Base-by-base conservation (phyloP, 2,888 invertebrate genomes). In the Chelonus formosanus region DNA sequence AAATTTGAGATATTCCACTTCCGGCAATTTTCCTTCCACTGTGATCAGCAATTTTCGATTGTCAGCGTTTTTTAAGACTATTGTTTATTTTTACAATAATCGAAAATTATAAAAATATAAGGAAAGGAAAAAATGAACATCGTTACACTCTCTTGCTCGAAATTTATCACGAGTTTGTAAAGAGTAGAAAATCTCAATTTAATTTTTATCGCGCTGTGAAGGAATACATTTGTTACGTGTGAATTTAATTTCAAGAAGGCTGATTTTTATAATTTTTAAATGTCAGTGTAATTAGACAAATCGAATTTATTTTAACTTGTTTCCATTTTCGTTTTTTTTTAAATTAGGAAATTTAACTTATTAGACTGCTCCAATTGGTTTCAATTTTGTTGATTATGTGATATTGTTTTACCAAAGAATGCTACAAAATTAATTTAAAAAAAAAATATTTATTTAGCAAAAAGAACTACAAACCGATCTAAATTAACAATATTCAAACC, bases 371-470 rank as follows among this genome's bases (percentile, higher is more conserved):
- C 40, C 40, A 40, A 40, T 40, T 40, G 40, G 40, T 40, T 5
- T 40, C 40, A 40, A 40, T 73, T 72, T 78, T 76, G 74, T 79
- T 79, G 76, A 77, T 78, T 75, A 81, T 84, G 84, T 84, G 84
- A 84, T 84, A 84, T 82, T 79, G 77, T 80, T 76, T 82, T 84
- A 84, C 84, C 84, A 84, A 84, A 84, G 84, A 84, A 80, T 81
- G 81, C 81, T 78, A 76, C 75, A 77, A 82, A 80, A 80, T 78
- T 74, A 74, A 78, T 77, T 36, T 63, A 44, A 61, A 61, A 44
- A 32, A 4, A 32, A 32, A 53, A 52, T 34, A n/a, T 20, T 20
- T 20, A 20, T 20, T 20, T 20, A 40, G 6, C 10, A 53, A 61
- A 32, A 43, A 48, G 3, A 40, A 6, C 40, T 36, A 10, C 5